Conservation (phyloP, 2,888 invertebrate genomes). For the Doris montereyensis region DNA sequence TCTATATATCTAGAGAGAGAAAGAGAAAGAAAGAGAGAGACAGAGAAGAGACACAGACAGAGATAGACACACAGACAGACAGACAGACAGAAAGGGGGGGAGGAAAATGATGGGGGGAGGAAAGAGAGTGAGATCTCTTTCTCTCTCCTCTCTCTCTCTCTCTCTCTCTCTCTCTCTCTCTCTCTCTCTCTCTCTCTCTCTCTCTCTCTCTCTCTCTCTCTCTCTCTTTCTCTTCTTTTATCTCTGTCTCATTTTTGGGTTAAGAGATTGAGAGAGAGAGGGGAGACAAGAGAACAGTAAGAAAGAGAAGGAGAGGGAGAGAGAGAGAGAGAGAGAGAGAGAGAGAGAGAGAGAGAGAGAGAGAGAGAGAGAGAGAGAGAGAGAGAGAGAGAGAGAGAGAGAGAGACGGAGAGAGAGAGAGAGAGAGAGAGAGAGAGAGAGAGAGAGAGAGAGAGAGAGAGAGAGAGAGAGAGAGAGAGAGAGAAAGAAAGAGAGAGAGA, state of each 20-base stretch:
- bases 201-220: slow-evolving; percentile 27
- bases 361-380: slow-evolving; percentile 29
- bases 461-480: slow-evolving; percentile 38
- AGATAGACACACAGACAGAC: too few species aligned
- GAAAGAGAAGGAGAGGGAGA: slow-evolving; percentile 14
- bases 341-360: slow-evolving; percentile 6
- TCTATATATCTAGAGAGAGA: not conserved
- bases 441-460: slow-evolving; percentile 29
- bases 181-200: not conserved
- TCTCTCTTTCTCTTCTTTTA: too few species aligned
- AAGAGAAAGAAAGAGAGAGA: too few species aligned
- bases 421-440: not conserved
- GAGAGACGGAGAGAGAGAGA: not conserved
- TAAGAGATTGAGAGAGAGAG: too few species aligned
- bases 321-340: slow-evolving; percentile 29
- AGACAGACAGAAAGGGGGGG: too few species aligned
- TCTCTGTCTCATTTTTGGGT: too few species aligned
- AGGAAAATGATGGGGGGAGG: too few species aligned
- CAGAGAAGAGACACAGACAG: too few species aligned
- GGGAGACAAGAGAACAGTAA: not conserved
- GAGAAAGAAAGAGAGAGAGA: slow-evolving; percentile 26
- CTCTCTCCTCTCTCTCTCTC: slow-evolving; percentile 1
- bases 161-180: not conserved
- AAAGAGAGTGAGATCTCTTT: too few species aligned
- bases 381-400: slow-evolving; percentile 12